Evolutionary conservation across 1,140 invertebrate species (phyloP).

Genomic region (Diorhabda carinulata): DNA sequence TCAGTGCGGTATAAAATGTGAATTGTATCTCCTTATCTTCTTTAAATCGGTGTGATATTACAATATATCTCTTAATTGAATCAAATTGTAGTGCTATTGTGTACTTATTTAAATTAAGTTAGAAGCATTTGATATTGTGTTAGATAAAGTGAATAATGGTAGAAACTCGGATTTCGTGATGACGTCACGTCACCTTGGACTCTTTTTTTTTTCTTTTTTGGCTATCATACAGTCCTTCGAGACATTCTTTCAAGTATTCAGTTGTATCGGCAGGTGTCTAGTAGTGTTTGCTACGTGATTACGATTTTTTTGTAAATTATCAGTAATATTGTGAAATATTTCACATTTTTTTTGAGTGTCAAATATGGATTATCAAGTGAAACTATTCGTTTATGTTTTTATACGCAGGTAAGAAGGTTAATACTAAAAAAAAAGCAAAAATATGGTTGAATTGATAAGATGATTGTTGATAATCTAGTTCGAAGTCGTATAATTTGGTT

Average conservation of each 20-base stretch:
- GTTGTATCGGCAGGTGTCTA: conserved; percentile 8
- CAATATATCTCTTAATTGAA: background rate
- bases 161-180: conserved; percentile 4
- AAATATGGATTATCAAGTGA: no score
- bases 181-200: conserved; percentile 19
- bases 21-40: no score
- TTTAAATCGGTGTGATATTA: no score
- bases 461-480: no score
- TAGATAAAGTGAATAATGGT: background rate
- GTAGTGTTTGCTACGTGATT: background rate
- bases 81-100: background rate
- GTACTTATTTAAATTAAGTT: background rate
- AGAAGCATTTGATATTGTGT: background rate
- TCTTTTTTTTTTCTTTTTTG: conserved; percentile 6
- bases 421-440: no score
- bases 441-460: no score
- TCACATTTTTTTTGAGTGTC: background rate
- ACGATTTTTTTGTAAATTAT: background rate
- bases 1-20: background rate
- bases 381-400: no score
- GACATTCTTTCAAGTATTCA: conserved; percentile 9
- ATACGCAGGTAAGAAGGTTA: no score
- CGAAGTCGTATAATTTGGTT: no score
- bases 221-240: conserved; percentile 1
- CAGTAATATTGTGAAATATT: conserved; percentile 9